Evolutionary conservation across 2,888 invertebrate genomes (phyloP).

Genomic region (Elmis aenea): DNA sequence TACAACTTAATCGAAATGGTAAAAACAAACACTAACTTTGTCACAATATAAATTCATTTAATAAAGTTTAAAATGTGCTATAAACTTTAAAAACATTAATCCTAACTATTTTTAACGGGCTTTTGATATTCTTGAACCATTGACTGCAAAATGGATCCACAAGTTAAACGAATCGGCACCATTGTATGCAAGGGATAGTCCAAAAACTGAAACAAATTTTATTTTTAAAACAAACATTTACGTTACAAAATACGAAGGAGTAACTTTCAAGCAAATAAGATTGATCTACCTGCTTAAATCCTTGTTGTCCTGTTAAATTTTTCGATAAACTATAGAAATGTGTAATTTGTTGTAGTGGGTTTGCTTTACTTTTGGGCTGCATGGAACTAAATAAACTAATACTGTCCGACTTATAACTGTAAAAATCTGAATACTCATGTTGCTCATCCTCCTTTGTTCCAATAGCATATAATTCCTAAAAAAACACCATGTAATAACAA

Average conservation of each 20-base stretch:
- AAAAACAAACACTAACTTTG: no score
- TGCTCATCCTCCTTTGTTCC: constrained; percentile 29
- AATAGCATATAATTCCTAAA: constrained; percentile 38
- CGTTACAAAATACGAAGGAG: no score
- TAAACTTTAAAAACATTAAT: no score
- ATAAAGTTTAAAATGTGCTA: no score
- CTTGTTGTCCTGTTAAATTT: not conserved
- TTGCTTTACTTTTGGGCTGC: constrained; percentile 26
- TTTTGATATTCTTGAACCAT: constrained; percentile 32
- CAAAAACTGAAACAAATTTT: constrained; percentile 32
- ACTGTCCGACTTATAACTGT: constrained; percentile 19
- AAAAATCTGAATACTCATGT: constrained; percentile 15
- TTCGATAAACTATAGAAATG: no score
- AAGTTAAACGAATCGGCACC: constrained; percentile 37
- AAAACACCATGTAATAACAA: constrained; percentile 13
- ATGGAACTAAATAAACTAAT: constrained; percentile 32
- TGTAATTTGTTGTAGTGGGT: no score
- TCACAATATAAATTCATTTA: no score
- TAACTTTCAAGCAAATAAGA: no score
- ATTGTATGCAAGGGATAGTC: constrained; percentile 41
- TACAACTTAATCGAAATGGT: no score
- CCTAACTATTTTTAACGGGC: not conserved
- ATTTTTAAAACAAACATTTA: constrained; percentile 6
- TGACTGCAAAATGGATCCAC: constrained; percentile 35
- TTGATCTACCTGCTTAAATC: constrained; percentile 3